Evolutionary conservation across 2,797 vertebrate species (phyloP).

Genomic region (Enteromius fasciolatus): DNA sequence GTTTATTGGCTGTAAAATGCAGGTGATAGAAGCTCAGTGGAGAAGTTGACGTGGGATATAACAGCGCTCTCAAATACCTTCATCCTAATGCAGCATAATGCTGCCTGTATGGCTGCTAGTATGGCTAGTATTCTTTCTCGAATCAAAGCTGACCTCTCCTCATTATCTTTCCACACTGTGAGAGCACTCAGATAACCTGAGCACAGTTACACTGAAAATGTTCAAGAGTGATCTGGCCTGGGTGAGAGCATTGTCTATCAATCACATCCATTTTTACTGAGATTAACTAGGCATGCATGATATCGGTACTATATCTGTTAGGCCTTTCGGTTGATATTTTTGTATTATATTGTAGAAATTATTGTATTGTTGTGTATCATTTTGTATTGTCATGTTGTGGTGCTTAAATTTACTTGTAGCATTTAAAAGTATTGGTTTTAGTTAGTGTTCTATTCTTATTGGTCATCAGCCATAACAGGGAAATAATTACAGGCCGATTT

Average conservation of each 20-base stretch:
- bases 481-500: not conserved
- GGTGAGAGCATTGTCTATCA: not conserved
- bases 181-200: not conserved
- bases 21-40: constrained; percentile 39
- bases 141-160: constrained; percentile 16
- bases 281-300: not conserved
- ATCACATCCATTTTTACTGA: not conserved
- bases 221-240: not conserved
- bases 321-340: not conserved
- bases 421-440: not conserved
- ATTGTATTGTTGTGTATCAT: not conserved
- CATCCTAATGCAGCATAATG: constrained; percentile 35
- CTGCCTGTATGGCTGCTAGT: not conserved
- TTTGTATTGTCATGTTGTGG: not conserved
- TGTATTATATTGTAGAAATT: not conserved
- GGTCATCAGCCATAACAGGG: not conserved
- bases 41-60: constrained; percentile 26
- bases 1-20: constrained; percentile 44
- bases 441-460: too few species aligned
- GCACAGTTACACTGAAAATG: not conserved
- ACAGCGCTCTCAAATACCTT: constrained; percentile 46
- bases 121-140: not conserved
- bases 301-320: not conserved
- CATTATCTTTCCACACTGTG: not conserved
- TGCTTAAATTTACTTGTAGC: not conserved